Conservation (phyloP, 2,113 vertebrate genomes). For the Stictonetta naevosa region DNA sequence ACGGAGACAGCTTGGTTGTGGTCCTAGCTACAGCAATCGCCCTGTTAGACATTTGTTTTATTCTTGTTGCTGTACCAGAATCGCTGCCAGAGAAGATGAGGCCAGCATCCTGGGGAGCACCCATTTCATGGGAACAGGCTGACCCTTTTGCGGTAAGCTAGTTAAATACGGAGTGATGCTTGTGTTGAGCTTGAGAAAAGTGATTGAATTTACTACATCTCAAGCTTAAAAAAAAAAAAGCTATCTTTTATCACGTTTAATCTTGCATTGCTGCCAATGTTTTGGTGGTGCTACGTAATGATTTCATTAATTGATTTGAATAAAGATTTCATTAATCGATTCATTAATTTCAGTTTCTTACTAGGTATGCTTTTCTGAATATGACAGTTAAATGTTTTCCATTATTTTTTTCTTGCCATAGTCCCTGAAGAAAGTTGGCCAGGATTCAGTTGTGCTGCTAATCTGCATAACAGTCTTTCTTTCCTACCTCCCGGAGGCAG, state of each 20-base stretch:
- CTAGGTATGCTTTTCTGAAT: neutral
- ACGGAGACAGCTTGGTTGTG: constrained; percentile 88
- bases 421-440: constrained; percentile 90
- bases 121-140: constrained; percentile 91
- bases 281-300: accelerated
- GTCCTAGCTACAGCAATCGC: constrained; percentile 88
- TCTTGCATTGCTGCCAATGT: neutral
- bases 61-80: constrained; percentile 87
- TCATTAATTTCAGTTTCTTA: neutral
- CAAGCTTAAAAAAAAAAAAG: neutral
- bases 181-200: neutral
- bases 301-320: neutral
- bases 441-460: constrained; percentile 89
- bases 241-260: neutral
- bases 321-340: neutral
- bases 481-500: constrained; percentile 89
- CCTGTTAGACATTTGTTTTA: constrained; percentile 88
- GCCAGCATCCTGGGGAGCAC: constrained; percentile 88
- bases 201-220: neutral
- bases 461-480: constrained; percentile 93
- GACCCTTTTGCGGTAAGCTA: constrained; percentile 88
- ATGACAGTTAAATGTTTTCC: neutral
- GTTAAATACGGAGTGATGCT: neutral
- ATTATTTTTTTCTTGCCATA: constrained; percentile 25
- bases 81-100: constrained; percentile 90